Conservation (phyloP, 2,113 vertebrate genomes). For the Picathartes gymnocephalus region DNA sequence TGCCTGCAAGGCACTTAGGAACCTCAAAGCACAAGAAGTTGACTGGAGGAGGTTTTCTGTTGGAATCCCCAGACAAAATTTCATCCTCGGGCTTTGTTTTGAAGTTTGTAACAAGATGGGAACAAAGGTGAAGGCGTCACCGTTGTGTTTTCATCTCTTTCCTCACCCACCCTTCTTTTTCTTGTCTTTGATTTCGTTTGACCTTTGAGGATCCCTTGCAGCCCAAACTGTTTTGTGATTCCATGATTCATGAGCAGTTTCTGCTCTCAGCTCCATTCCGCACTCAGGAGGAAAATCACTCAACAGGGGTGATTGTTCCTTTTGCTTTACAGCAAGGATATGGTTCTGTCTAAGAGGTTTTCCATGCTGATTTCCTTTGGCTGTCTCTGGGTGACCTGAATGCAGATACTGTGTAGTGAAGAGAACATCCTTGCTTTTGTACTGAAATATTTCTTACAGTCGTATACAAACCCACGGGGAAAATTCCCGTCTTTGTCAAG, state of each 20-base stretch:
- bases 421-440: background rate
- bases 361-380: background rate
- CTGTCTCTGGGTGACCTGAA: background rate
- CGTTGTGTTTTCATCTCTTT: background rate
- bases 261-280: background rate
- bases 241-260: background rate
- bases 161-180: background rate
- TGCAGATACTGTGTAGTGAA: background rate
- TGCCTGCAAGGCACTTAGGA: background rate
- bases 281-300: background rate
- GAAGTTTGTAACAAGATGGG: background rate
- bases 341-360: background rate
- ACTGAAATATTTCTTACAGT: background rate
- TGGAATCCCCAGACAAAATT: background rate
- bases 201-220: background rate
- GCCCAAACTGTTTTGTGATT: background rate
- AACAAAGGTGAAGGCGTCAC: background rate
- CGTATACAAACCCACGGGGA: rapidly evolving
- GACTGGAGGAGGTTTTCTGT: background rate
- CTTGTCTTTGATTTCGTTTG: background rate
- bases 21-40: background rate
- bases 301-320: background rate
- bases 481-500: background rate
- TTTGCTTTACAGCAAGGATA: background rate
- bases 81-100: background rate